phyloP scores from a whole-genome alignment of 1,140 invertebrate species.

The Magallana angulata region DNA sequence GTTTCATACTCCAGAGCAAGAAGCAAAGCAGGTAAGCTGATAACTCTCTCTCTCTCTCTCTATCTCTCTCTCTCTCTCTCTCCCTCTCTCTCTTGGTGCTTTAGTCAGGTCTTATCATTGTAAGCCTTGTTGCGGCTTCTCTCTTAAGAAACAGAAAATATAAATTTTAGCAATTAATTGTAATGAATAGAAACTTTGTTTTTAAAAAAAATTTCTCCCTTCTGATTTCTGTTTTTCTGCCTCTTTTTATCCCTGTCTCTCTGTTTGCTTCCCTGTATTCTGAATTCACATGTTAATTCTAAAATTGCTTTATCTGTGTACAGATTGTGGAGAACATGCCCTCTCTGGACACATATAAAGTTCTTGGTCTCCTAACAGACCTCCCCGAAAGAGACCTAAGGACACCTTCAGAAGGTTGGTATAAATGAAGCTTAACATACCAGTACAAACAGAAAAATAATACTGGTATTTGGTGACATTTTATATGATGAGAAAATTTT shows the following conservation, averaged over 20 bases:
- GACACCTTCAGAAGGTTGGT: constrained; percentile 67
- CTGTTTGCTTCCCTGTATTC: neutral
- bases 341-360: constrained; percentile 70
- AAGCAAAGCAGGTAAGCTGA: constrained; percentile 68
- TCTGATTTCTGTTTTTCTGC: no score
- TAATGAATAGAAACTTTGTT: no score
- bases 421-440: neutral
- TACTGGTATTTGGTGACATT: no score
- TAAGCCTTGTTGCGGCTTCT: no score
- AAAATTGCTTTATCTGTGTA: neutral
- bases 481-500: no score
- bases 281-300: neutral
- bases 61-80: neutral
- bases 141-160: no score
- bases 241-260: no score
- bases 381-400: constrained; percentile 69
- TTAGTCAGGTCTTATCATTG: neutral
- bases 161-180: no score
- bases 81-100: neutral
- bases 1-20: constrained; percentile 66
- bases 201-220: no score
- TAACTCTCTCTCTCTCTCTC: neutral
- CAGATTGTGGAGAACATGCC: constrained; percentile 72
- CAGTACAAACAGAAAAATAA: no score
- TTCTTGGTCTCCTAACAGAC: constrained; percentile 67